Percentiles rank a stretch among this genome's conserved stretches.
Evolutionary conservation across 1,140 invertebrate genomes (phyloP).

Genomic region (Drosophila insularis): DNA sequence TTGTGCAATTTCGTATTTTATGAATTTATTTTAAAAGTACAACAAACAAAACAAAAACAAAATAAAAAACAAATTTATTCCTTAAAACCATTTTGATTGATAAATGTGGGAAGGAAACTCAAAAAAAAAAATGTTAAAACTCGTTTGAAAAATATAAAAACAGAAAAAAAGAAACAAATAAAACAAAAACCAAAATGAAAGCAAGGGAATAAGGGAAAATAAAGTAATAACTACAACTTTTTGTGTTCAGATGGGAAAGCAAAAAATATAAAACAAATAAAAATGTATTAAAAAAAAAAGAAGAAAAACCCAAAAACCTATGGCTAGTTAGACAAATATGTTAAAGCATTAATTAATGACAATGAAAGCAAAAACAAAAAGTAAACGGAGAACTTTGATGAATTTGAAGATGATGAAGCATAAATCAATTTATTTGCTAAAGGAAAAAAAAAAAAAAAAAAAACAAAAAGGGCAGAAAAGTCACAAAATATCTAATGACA

Average conservation of each 20-base stretch:
- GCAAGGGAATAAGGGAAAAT: background rate
- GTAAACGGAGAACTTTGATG: background rate
- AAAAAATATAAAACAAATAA: slow-evolving; percentile 41
- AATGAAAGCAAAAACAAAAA: slow-evolving; percentile 43
- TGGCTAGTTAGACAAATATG: slow-evolving; percentile 80
- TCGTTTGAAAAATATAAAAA: slow-evolving; percentile 49
- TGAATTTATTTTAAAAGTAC: slow-evolving; percentile 77
- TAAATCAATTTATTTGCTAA: slow-evolving; percentile 74
- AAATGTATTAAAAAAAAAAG: slow-evolving; percentile 47
- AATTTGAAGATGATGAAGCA: slow-evolving; percentile 25
- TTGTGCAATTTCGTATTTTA: slow-evolving; percentile 70
- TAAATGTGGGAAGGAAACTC: slow-evolving; percentile 40
- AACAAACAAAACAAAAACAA: slow-evolving; percentile 71
- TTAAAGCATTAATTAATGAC: slow-evolving; percentile 69
- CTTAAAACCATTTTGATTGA: slow-evolving; percentile 20
- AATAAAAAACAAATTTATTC: slow-evolving; percentile 35
- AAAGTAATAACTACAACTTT: slow-evolving; percentile 37
- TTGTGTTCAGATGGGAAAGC: slow-evolving; percentile 72
- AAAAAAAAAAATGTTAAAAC: slow-evolving; percentile 60
- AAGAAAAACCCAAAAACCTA: slow-evolving; percentile 45
- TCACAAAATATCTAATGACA: slow-evolving; percentile 54
- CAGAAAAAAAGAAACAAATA: too few relatives aligned
- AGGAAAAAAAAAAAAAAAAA: slow-evolving; percentile 31
- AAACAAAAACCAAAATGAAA: slow-evolving; percentile 27
- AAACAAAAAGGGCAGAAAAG: slow-evolving; percentile 36